A percentile compares a stretch with the other conserved stretches of the same genome.
Conservation (phyloP, 2,113 vertebrate genomes). For the Genyomyrus donnyi region DNA sequence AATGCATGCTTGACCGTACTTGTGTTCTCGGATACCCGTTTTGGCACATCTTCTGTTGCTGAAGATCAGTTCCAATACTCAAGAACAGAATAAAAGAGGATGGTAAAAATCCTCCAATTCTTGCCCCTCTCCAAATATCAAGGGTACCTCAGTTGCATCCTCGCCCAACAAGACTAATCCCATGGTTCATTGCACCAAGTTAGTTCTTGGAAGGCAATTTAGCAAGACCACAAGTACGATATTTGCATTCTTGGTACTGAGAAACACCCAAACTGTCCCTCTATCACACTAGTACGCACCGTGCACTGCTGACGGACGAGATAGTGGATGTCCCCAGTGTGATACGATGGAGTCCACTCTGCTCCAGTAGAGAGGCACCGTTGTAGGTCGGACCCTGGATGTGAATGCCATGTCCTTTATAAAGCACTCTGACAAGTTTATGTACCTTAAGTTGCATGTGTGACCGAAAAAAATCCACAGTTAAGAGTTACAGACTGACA, state of each 20-base stretch:
- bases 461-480: background rate
- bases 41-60: background rate
- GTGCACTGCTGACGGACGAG: constrained; percentile 93
- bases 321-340: constrained; percentile 92
- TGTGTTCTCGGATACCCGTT: background rate
- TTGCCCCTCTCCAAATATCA: background rate
- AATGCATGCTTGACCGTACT: background rate
- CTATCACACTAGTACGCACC: constrained; percentile 73
- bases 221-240: background rate
- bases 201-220: background rate
- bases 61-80: background rate
- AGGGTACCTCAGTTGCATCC: background rate
- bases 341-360: constrained; percentile 94
- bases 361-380: constrained; percentile 87
- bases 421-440: background rate
- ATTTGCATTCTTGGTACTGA: background rate
- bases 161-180: background rate
- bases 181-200: background rate
- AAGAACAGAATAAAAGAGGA: background rate
- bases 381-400: constrained; percentile 83
- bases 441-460: background rate
- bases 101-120: background rate
- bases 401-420: background rate
- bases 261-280: constrained; percentile 47
- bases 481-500: background rate